Percentiles rank a stretch among this genome's conserved stretches.
Conservation (phyloP, 1,140 invertebrate species). For the Elymnias hypermnestra region DNA sequence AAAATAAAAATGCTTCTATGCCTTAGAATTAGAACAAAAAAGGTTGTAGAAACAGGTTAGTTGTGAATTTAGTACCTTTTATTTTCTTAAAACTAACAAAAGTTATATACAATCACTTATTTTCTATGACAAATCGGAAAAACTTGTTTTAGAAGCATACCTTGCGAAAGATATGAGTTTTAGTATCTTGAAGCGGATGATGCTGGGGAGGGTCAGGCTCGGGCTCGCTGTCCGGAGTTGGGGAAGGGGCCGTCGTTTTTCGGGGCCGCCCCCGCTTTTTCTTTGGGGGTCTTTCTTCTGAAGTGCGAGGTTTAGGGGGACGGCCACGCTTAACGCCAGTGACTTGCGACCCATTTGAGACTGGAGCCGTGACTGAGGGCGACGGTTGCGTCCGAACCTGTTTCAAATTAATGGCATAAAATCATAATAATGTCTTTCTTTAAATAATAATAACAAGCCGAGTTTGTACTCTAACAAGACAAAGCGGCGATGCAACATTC, state of each 20-base stretch:
- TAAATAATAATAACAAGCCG: too few relatives aligned
- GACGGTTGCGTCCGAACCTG: conserved; percentile 29
- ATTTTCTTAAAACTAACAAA: too few relatives aligned
- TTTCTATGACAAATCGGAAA: too few relatives aligned
- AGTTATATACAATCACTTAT: too few relatives aligned
- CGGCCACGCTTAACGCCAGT: conserved; percentile 49
- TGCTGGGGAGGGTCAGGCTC: conserved; percentile 40
- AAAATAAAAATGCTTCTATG: too few relatives aligned
- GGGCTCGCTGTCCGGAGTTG: conserved; percentile 37
- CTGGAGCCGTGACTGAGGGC: conserved; percentile 19
- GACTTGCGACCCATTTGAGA: conserved; percentile 32
- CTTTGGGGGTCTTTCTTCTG: conserved; percentile 43
- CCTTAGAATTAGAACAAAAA: too few relatives aligned
- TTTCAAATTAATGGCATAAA: too few relatives aligned
- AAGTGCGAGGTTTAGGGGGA: conserved; percentile 42
- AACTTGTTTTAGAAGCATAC: conserved; percentile 16
- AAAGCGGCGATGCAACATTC: too few relatives aligned
- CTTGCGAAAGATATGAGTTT: conserved; percentile 60
- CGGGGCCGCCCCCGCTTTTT: conserved; percentile 53
- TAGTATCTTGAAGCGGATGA: conserved; percentile 46
- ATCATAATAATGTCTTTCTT: too few relatives aligned
- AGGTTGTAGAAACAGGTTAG: too few relatives aligned
- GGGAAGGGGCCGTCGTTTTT: conserved; percentile 33
- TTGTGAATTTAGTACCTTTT: too few relatives aligned
- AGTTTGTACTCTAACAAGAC: too few relatives aligned